phyloP scores from a whole-genome alignment of 2,797 vertebrate genomes.

The Decapterus maruadsi region DNA sequence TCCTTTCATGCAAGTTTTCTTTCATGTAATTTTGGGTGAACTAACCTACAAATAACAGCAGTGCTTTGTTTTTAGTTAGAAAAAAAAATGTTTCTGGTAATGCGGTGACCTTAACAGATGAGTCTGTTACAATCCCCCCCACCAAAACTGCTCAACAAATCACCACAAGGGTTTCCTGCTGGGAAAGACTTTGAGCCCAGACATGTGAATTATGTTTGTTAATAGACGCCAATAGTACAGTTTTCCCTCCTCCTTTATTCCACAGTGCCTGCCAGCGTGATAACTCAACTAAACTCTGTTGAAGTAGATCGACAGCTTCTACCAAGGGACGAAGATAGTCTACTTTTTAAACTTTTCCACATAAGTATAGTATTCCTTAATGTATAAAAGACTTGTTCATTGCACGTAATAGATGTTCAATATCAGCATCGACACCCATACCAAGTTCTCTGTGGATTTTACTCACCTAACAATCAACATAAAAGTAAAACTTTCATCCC shows the following conservation, averaged over 20 bases:
- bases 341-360: slow-evolving; percentile 31
- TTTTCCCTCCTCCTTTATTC: slow-evolving; percentile 32
- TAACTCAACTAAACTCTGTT: slow-evolving; percentile 14
- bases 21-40: neutral
- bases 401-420: slow-evolving; percentile 18
- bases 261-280: slow-evolving; percentile 25
- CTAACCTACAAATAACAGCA: neutral
- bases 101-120: slow-evolving; percentile 17
- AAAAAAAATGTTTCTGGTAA: neutral
- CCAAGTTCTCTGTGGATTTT: slow-evolving; percentile 29
- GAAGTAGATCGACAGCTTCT: slow-evolving; percentile 21
- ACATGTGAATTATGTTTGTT: slow-evolving; percentile 43
- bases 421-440: slow-evolving; percentile 23
- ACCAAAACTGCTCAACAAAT: slow-evolving; percentile 34
- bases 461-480: slow-evolving; percentile 44
- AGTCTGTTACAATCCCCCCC: slow-evolving; percentile 14
- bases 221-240: slow-evolving; percentile 38
- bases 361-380: slow-evolving; percentile 7
- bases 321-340: slow-evolving; percentile 6
- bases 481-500: slow-evolving; percentile 48
- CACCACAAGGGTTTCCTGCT: slow-evolving; percentile 47
- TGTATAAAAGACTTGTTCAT: slow-evolving; percentile 25
- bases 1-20: neutral
- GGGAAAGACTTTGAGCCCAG: slow-evolving; percentile 23
- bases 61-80: slow-evolving; percentile 6